Base-by-base conservation (phyloP, 2,797 vertebrate genomes). In the Buceros bicornis region DNA sequence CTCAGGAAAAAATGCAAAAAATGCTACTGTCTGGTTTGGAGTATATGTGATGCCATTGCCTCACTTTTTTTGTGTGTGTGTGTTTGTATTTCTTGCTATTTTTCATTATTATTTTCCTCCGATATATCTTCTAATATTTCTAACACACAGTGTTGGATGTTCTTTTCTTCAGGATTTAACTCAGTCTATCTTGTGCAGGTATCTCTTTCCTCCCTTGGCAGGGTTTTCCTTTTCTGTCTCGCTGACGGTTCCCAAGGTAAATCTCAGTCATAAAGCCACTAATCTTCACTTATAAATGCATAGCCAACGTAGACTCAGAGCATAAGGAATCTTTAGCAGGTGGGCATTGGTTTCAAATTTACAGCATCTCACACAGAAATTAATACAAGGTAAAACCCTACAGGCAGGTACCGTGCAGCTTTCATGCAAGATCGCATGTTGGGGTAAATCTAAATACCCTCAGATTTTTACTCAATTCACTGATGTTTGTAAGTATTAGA, bases 241-340 rank as follows among this genome's bases (percentile, higher is more conserved):
- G 1, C 13, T 69, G 8, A 78, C 47, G 72, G 9, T 89, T 89
- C 42, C 48, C 61, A 81, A 71, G 76, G 61, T 54, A 88, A 65
- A 87, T 74, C 43, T 69, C 85, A 74, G 37, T 53, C 50, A 61
- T 89, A 93, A 84, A 77, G 29, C 24, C 45, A 71, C 33, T 57
- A 81, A 89, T 90, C 82, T 89, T 86, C 28, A 58, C 69, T 91
- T 93, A 64, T 42, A 90, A 79, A 78, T 86, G 84, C 69, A 50
- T 83, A 83, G 54, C 25, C 35, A 60, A 3, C 10, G 22, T 69
- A 91, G 72, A 61, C 33, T 86, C 33, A 65, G 42, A 83, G 40
- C 73, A 42, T 78, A 82, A 82, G 53, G 54, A 83, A 87, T 45
- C 64, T 74, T 58, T 15, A 47, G 51, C 45, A 58, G 45, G 25